phyloP scores from a whole-genome alignment of 2,888 invertebrate species.

The Drosophila pegasa region DNA sequence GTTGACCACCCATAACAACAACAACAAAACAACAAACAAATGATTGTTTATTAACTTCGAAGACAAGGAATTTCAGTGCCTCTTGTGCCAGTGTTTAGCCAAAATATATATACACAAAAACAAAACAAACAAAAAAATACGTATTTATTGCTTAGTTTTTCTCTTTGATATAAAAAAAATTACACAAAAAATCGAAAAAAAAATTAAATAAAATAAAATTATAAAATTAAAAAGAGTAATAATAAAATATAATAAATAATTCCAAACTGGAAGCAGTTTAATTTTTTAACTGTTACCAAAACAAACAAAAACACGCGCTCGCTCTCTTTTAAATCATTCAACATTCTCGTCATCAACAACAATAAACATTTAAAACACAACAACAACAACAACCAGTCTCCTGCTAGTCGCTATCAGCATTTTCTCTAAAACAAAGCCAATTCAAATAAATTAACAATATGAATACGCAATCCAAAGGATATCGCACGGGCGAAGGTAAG shows the following conservation, averaged over 20 bases:
- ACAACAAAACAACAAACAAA: slow-evolving; percentile 54
- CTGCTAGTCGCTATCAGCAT: slow-evolving; percentile 77
- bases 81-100: slow-evolving; percentile 82
- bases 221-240: slow-evolving; percentile 12
- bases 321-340: slow-evolving; percentile 56
- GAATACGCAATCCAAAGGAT: slow-evolving; percentile 85
- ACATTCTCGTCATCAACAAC: slow-evolving; percentile 64
- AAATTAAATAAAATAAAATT: slow-evolving; percentile 18
- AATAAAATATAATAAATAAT: slow-evolving; percentile 30
- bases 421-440: slow-evolving; percentile 46
- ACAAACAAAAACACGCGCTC: slow-evolving; percentile 15
- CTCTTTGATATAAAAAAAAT: slow-evolving; percentile 74
- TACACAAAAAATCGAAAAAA: slow-evolving; percentile 53
- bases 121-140: slow-evolving; percentile 57
- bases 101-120: slow-evolving; percentile 76
- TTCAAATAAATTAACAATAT: slow-evolving; percentile 66
- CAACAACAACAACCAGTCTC: slow-evolving; percentile 61
- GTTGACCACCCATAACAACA: slow-evolving; percentile 33
- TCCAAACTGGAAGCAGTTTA: slow-evolving; percentile 24
- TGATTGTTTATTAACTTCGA: slow-evolving; percentile 73
- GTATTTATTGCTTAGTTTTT: slow-evolving; percentile 81
- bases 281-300: slow-evolving; percentile 43
- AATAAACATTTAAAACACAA: slow-evolving; percentile 12
- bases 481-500: slow-evolving; percentile 84
- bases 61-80: slow-evolving; percentile 82